Conservation (phyloP, 2,113 vertebrate species). For the Perca schrenkii region DNA sequence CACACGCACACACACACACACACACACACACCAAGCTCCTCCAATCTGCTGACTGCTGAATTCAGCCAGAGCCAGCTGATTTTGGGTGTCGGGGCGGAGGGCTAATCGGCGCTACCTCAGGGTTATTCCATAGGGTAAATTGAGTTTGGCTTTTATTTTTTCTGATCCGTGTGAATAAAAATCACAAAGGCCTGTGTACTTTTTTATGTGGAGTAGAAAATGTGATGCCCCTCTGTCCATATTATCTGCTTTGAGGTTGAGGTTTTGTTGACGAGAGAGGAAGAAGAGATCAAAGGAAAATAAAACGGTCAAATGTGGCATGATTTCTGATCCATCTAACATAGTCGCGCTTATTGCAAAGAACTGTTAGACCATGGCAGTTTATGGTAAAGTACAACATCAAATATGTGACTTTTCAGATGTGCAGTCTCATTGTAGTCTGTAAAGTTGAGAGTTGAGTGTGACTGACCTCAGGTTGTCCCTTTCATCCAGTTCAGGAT, state of each 20-base stretch:
- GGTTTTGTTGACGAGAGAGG: background rate
- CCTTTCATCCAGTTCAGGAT: slow-evolving; percentile 28
- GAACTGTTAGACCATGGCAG: background rate
- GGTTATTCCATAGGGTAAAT: slow-evolving; percentile 67
- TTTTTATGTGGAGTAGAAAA: background rate
- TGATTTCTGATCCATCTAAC: background rate
- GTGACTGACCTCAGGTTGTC: slow-evolving; percentile 60
- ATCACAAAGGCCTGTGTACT: slow-evolving; percentile 31
- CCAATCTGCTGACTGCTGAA: slow-evolving; percentile 79
- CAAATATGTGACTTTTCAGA: background rate
- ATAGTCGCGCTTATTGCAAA: background rate
- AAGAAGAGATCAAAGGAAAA: background rate
- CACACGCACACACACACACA: background rate
- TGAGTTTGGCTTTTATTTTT: slow-evolving; percentile 66
- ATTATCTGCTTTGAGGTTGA: background rate
- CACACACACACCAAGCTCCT: slow-evolving; percentile 11
- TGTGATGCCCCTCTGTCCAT: background rate
- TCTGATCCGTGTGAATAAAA: slow-evolving; percentile 34
- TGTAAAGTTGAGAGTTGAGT: background rate
- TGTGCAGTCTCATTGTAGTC: background rate
- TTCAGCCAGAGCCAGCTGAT: slow-evolving; percentile 67
- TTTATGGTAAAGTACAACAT: background rate
- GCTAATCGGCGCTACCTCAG: slow-evolving; percentile 60
- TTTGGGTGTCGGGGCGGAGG: slow-evolving; percentile 47
- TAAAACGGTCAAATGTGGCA: background rate